Conservation (phyloP, 2,797 vertebrate genomes). For the Decapterus maruadsi region DNA sequence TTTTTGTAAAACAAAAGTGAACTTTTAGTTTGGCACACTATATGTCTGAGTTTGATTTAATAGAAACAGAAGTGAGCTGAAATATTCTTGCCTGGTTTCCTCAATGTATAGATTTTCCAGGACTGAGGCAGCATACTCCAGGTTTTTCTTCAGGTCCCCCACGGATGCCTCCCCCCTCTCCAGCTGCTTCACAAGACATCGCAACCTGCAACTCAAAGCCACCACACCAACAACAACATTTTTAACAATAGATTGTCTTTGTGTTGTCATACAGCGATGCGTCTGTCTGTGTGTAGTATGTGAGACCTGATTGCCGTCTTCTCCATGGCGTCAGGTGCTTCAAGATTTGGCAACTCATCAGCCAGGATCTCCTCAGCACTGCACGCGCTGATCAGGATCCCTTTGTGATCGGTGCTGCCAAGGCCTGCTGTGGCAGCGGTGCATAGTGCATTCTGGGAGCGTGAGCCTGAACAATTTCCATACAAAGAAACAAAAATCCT, state of each 20-base stretch:
- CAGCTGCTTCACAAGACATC: constrained; percentile 91
- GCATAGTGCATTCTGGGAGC: constrained; percentile 93
- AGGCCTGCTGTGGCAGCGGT: constrained; percentile 84
- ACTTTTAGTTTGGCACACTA: no score
- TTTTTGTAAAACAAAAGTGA: background rate
- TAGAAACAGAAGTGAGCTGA: background rate
- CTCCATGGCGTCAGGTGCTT: constrained; percentile 90
- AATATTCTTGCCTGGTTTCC: constrained; percentile 89
- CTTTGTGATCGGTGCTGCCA: constrained; percentile 85
- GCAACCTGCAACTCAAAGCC: constrained; percentile 58
- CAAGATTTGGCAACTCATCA: constrained; percentile 88
- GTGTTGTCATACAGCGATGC: no score
- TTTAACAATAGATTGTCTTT: no score
- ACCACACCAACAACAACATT: background rate
- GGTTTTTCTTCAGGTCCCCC: constrained; percentile 94
- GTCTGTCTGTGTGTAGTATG: background rate
- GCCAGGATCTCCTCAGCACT: constrained; percentile 92
- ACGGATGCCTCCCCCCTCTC: constrained; percentile 93
- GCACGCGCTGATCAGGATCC: constrained; percentile 84
- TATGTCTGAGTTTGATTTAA: background rate
- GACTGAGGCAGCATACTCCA: constrained; percentile 93
- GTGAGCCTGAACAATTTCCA: constrained; percentile 85
- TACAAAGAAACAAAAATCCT: background rate
- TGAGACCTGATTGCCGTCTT: constrained; percentile 91
- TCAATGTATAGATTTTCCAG: constrained; percentile 94